These are phyloP conservation scores for Amphipoea lucens DNA, from an alignment of 2,888 invertebrate species.

Conservation along the genomic window DNA sequence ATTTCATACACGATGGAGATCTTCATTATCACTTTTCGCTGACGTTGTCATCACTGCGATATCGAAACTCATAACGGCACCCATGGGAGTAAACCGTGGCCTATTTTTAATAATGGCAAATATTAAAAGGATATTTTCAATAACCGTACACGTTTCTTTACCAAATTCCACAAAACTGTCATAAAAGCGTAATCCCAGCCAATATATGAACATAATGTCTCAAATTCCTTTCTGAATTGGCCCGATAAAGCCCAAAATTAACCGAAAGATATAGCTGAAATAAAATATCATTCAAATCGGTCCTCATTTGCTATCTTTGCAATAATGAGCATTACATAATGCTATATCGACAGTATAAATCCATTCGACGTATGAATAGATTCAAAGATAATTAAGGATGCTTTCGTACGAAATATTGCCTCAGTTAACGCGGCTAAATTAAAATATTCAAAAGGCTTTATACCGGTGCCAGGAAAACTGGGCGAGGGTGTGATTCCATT, in stretches of 20 bases:
- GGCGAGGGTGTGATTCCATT: slow-evolving; percentile 41
- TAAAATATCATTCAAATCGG: slow-evolving; percentile 56
- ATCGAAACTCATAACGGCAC: not conserved
- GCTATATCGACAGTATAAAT: slow-evolving; percentile 57
- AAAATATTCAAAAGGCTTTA: slow-evolving; percentile 76
- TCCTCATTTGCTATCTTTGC: slow-evolving; percentile 54
- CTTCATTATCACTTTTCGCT: no score
- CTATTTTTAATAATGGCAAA: slow-evolving; percentile 28
- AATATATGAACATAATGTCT: slow-evolving; percentile 50
- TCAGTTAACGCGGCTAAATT: slow-evolving; percentile 69
- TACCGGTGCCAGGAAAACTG: slow-evolving; percentile 57
- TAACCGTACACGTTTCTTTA: slow-evolving; percentile 26
- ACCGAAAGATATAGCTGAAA: slow-evolving; percentile 44
- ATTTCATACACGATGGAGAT: not conserved
- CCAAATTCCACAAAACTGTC: slow-evolving; percentile 39
- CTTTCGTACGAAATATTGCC: slow-evolving; percentile 66
- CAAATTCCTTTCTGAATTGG: slow-evolving; percentile 49
- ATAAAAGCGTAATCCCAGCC: slow-evolving; percentile 53
- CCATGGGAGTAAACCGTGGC: not conserved
- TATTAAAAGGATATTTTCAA: slow-evolving; percentile 33
- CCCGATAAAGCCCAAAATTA: slow-evolving; percentile 54
- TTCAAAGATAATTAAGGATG: slow-evolving; percentile 68
- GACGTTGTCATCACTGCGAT: not conserved
- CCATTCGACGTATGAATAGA: slow-evolving; percentile 64
- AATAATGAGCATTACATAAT: slow-evolving; percentile 51